Percentiles rank a stretch among this genome's conserved stretches.
These are phyloP conservation scores for Sepioteuthis lessoniana DNA, from an alignment of 2,888 invertebrate species.

Conservation along the genomic window DNA sequence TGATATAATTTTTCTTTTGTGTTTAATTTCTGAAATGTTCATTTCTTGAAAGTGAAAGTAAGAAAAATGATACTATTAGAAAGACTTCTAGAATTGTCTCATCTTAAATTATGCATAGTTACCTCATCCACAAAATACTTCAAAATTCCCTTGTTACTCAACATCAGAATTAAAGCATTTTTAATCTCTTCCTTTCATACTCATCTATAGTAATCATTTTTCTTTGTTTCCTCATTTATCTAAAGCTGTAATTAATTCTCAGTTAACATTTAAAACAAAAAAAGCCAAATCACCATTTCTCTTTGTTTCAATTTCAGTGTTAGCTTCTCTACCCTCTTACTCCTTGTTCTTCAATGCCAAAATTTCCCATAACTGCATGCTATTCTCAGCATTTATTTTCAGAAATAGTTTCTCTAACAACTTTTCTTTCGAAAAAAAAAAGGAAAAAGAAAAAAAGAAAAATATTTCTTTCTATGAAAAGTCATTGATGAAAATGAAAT, in stretches of 20 bases:
- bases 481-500: not conserved
- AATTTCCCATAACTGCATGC: not conserved
- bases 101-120: slow-evolving; percentile 46
- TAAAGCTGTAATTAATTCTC: not conserved
- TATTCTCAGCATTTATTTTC: not conserved
- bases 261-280: not conserved
- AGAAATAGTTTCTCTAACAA: not conserved
- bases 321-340: not conserved
- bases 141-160: not conserved
- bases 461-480: not conserved
- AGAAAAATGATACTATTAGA: not conserved
- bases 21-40: not conserved
- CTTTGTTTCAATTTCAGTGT: not conserved
- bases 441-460: not conserved
- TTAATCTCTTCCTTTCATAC: not conserved
- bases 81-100: slow-evolving; percentile 34
- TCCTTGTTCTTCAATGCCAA: not conserved
- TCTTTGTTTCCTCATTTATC: not conserved
- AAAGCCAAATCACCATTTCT: not conserved
- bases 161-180: not conserved
- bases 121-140: slow-evolving; percentile 2
- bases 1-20: no score
- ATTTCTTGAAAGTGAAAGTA: not conserved
- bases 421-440: not conserved
- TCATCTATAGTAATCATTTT: not conserved